These are phyloP conservation scores for Dendrocopos noguchii DNA, from an alignment of 2,113 vertebrate genomes.

Conservation along the genomic window DNA sequence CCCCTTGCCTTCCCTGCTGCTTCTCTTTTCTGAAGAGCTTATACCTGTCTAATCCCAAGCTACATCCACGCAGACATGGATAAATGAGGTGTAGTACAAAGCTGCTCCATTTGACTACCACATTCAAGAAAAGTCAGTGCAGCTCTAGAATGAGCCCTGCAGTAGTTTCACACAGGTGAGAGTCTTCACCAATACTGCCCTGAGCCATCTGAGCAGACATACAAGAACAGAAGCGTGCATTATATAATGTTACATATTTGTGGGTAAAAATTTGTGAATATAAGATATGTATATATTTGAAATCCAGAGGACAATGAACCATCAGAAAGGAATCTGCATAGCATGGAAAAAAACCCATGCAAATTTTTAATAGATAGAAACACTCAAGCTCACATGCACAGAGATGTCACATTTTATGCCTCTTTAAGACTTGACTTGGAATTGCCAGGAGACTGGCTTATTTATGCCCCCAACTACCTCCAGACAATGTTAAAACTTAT, in stretches of 20 bases:
- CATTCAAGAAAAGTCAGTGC: not conserved
- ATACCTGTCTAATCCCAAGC: no score
- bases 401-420: not conserved
- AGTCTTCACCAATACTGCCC: not conserved
- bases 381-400: not conserved
- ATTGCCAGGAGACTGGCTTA: not conserved
- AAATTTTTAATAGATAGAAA: not conserved
- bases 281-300: not conserved
- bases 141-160: not conserved
- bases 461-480: not conserved
- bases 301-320: not conserved
- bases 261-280: not conserved
- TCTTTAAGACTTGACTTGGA: not conserved
- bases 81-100: not conserved
- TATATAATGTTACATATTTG: not conserved
- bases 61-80: not conserved
- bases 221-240: not conserved
- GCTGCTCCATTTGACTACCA: not conserved
- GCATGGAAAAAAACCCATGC: not conserved
- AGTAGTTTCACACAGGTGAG: not conserved
- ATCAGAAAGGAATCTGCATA: not conserved
- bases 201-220: not conserved
- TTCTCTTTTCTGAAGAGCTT: no score
- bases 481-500: not conserved
- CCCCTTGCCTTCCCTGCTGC: no score